phyloP scores from a whole-genome alignment of 1,140 invertebrate species.

The Aculops lycopersici region DNA sequence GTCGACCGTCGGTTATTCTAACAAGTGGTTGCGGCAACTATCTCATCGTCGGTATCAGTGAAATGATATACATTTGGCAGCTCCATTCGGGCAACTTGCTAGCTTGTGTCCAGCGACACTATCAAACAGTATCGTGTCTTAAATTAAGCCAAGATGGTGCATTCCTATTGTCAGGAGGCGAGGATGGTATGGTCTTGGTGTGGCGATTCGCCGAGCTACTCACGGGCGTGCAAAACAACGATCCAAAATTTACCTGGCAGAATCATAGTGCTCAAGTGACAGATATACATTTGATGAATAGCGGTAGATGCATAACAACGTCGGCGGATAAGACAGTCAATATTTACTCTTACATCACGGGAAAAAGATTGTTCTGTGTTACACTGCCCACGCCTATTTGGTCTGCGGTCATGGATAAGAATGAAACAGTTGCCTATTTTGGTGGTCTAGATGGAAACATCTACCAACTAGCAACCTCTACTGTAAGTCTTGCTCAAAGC shows the following conservation, averaged over 20 bases:
- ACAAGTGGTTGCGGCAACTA: constrained; percentile 31
- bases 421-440: constrained; percentile 34
- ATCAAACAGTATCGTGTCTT: constrained; percentile 36
- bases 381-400: constrained; percentile 34
- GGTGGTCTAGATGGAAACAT: constrained; percentile 35
- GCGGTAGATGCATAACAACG: constrained; percentile 32
- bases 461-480: constrained; percentile 22
- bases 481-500: constrained; percentile 16
- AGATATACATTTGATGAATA: constrained; percentile 28
- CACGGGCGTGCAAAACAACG: neutral
- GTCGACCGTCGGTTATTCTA: constrained; percentile 30
- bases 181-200: constrained; percentile 45
- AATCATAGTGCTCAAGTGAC: constrained; percentile 40
- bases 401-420: constrained; percentile 29
- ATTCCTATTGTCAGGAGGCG: constrained; percentile 34
- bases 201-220: constrained; percentile 25
- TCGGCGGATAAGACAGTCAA: constrained; percentile 30
- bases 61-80: constrained; percentile 51
- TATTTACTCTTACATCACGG: constrained; percentile 30
- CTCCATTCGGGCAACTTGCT: constrained; percentile 31
- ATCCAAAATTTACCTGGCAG: constrained; percentile 22
- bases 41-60: constrained; percentile 35
- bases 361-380: constrained; percentile 30
- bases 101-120: constrained; percentile 33
- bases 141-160: constrained; percentile 35